Evolutionary conservation across 2,113 vertebrate genomes (phyloP).

Genomic region (Lepus americanus): DNA sequence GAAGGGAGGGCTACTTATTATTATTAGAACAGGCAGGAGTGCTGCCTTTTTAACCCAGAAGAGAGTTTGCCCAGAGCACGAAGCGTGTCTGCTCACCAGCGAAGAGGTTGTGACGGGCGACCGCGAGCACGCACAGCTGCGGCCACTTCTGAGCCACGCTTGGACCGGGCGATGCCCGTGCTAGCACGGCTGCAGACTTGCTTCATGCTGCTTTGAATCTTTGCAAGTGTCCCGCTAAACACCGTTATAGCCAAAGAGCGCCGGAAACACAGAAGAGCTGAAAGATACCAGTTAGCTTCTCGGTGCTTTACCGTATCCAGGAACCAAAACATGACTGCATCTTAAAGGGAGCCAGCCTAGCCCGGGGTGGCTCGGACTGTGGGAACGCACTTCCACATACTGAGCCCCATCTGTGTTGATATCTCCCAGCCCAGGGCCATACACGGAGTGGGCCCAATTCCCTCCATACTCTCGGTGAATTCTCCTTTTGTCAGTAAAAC

Average conservation of each 20-base stretch:
- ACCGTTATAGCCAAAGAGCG: neutral
- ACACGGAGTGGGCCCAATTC: neutral
- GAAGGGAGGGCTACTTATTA: neutral
- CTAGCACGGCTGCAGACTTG: neutral
- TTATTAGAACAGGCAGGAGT: neutral
- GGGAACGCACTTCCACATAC: neutral
- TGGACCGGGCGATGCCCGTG: no score
- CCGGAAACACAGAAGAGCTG: neutral
- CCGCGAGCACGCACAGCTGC: fast-evolving
- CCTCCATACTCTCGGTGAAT: neutral
- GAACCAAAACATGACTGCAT: neutral
- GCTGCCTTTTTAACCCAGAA: neutral
- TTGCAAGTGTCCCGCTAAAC: neutral
- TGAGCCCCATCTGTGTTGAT: neutral
- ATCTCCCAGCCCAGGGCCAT: neutral
- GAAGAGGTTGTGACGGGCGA: neutral
- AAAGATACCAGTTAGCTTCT: neutral
- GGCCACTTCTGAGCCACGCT: neutral
- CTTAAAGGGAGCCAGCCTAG: neutral
- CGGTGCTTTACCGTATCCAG: neutral
- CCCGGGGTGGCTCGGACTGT: neutral
- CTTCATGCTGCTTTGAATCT: neutral
- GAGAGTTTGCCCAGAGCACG: neutral
- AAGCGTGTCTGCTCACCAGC: neutral
- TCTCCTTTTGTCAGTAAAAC: slow-evolving; percentile 49